Evolutionary conservation across 2,797 vertebrate genomes (phyloP), one percentile per base, ranked within the genome.

Genomic region (Luscinia megarhynchos): DNA sequence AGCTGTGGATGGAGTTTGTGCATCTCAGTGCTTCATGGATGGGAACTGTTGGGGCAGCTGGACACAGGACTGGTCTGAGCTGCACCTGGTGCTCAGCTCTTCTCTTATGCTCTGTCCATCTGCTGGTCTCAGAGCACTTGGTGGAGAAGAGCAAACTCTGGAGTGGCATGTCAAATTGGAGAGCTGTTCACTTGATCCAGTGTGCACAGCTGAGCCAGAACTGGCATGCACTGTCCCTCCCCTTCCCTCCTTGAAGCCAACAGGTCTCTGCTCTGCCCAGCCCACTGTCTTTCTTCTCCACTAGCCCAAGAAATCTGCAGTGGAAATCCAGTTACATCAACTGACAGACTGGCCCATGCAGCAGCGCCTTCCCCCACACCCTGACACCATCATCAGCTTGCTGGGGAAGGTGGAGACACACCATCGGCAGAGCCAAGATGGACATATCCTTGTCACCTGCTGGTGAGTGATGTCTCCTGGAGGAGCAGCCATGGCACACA

Each of bases 341-440:
- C 68, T 97, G 66, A 84, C 90, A 15, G 95, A 93, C 77, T 97
- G 97, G 97, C 96, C 97, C 43, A 87, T 95, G 84, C 40, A 92
- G 29, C 53, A 94, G 15, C 62, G 0, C 18, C 91, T 97, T 66
- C 97, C 97, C 4, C 73, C 32, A 0, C 12, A 86, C 13, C 94
- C 93, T 21, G 45, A 63, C 29, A 95, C 94, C 15, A 82, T 97
- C 77, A 83, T 97, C 73, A 95, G 48, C 62, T 62, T 97, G 15
- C 66, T 97, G 4, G 95, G 94, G 46, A 95, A 94, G 41, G 93
- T 94, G 59, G 96, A 97, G 80, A 93, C 88, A 10, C 38, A 84
- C 36, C 96, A 90, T 38, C 79, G 81, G 34, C 84, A 89, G 68
- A 86, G 34, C 54, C 75, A 51, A 24, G 86, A 84, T 0, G 85